Evolutionary conservation across 2,113 vertebrate species (phyloP).

Genomic region (Myxocyprinus asiaticus): DNA sequence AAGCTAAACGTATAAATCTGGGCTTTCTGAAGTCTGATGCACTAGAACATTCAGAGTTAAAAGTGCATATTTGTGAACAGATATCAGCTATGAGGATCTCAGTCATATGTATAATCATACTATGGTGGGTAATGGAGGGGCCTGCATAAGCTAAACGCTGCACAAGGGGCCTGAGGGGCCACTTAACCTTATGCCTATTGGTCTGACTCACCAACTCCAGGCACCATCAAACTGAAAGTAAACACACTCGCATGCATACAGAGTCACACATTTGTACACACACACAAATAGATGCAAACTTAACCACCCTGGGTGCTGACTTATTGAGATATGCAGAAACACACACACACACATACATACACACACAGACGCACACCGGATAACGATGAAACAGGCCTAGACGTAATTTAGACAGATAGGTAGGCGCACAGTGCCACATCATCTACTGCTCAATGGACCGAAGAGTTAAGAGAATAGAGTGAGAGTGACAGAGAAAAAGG

Average conservation of each 20-base stretch:
- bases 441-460: slow-evolving; percentile 42
- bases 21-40: not conserved
- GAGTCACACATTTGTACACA: not conserved
- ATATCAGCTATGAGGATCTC: not conserved
- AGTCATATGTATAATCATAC: slow-evolving; percentile 22
- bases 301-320: not conserved
- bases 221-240: not conserved
- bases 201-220: slow-evolving; percentile 29
- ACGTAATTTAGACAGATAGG: slow-evolving; percentile 62
- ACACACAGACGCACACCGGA: slow-evolving; percentile 9
- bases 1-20: not conserved
- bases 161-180: slow-evolving; percentile 4
- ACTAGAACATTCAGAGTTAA: not conserved
- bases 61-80: not conserved
- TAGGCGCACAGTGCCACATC: slow-evolving; percentile 43
- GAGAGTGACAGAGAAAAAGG: not conserved
- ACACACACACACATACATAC: too few relatives aligned
- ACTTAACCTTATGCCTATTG: slow-evolving; percentile 29
- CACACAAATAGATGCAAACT: not conserved
- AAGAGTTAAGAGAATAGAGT: slow-evolving; percentile 24
- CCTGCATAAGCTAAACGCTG: not conserved
- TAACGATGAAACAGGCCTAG: slow-evolving; percentile 42
- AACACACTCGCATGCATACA: not conserved
- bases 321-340: slow-evolving; percentile 10
- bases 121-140: not conserved